These are phyloP conservation scores for Parauchenoglanis punctatus DNA, from an alignment of 2,797 vertebrate species.

Conservation along the genomic window DNA sequence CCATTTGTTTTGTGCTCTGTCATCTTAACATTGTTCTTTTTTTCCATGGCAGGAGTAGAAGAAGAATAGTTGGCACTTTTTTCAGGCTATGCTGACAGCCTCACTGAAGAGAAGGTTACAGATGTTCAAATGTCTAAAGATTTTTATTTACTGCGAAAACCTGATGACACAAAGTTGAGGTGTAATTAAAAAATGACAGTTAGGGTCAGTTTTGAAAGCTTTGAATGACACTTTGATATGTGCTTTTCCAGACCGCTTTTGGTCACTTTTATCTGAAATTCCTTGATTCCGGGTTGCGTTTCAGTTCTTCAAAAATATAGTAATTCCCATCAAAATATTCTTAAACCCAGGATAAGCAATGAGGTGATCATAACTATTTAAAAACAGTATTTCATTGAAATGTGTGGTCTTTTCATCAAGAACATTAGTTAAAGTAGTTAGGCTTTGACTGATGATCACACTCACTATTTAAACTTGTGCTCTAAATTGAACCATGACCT, in stretches of 20 bases:
- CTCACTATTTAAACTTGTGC: slow-evolving; percentile 5
- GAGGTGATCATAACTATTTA: not conserved
- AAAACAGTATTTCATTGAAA: not conserved
- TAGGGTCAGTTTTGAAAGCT: not conserved
- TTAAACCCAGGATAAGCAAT: not conserved
- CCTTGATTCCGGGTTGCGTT: not conserved
- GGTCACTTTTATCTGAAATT: not conserved
- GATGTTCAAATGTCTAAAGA: not conserved
- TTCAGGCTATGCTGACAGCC: not conserved
- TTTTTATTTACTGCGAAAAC: not conserved
- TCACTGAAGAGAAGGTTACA: not conserved
- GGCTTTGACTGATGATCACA: slow-evolving; percentile 17
- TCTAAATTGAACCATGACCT: not conserved
- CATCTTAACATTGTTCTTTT: not conserved
- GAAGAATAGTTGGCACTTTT: not conserved
- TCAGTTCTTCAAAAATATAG: not conserved
- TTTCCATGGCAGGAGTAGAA: slow-evolving; percentile 9
- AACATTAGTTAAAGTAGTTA: not conserved
- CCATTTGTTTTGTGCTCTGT: slow-evolving; percentile 22
- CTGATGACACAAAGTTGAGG: not conserved
- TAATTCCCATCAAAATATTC: not conserved
- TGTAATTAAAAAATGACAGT: not conserved
- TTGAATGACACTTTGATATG: not conserved
- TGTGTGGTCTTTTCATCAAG: slow-evolving; percentile 25
- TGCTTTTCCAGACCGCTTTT: not conserved